Evolutionary conservation across 2,888 invertebrate genomes (phyloP).

Genomic region (Hypercompe scribonia): DNA sequence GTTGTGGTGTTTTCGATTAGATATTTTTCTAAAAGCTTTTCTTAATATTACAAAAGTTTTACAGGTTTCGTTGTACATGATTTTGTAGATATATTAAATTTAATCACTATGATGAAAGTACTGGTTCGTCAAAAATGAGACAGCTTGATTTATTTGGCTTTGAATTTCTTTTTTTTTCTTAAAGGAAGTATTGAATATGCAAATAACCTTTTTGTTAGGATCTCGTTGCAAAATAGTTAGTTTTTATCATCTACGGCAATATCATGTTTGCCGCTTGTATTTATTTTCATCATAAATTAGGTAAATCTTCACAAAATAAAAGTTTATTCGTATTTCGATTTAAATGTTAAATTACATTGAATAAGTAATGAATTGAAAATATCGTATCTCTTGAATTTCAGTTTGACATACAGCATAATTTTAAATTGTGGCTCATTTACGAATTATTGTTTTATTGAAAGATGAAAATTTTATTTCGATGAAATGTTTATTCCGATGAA

Average conservation of each 20-base stretch:
- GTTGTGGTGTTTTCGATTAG: not conserved
- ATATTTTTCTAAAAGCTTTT: not conserved
- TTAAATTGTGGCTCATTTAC: not conserved
- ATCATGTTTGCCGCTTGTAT: not conserved
- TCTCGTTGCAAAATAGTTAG: too few relatives aligned
- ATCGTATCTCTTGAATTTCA: not conserved
- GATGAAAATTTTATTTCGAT: not conserved
- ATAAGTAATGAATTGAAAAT: not conserved
- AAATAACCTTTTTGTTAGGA: too few relatives aligned
- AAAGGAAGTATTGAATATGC: too few relatives aligned
- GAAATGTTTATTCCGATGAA: not conserved
- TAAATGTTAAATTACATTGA: not conserved
- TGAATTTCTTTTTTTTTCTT: too few relatives aligned
- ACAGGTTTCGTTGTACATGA: not conserved
- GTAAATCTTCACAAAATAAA: not conserved
- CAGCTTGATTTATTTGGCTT: too few relatives aligned
- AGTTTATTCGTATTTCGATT: not conserved
- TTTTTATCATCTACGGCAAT: too few relatives aligned
- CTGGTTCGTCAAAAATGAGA: too few relatives aligned
- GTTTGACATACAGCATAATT: not conserved
- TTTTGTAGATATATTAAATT: not conserved
- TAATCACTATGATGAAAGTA: not conserved
- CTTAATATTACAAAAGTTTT: not conserved
- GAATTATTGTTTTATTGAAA: not conserved
- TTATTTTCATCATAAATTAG: not conserved